Conservation (phyloP, 2,113 vertebrate species). For the Etheostoma cragini region DNA sequence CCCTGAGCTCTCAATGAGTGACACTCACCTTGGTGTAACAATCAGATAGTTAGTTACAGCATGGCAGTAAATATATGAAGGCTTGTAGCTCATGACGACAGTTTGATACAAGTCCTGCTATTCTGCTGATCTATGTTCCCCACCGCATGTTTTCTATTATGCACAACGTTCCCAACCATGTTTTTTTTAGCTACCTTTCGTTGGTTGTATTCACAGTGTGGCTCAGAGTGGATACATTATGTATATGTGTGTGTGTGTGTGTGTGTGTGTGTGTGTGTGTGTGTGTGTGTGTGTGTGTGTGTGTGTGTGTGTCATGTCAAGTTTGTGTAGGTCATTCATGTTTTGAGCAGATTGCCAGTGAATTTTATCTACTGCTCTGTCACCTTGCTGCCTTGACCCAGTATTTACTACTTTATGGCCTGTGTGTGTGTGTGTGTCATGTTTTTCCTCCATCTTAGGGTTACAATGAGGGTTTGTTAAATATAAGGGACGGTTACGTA, state of each 20-base stretch:
- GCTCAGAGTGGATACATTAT: neutral
- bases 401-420: constrained; percentile 38
- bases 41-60: constrained; percentile 26
- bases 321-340: constrained; percentile 11
- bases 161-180: neutral
- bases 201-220: neutral
- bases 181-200: neutral
- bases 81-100: neutral
- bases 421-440: neutral
- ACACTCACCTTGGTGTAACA: constrained; percentile 17
- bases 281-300: constrained; percentile 1
- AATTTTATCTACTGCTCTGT: constrained; percentile 34
- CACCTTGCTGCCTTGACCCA: constrained; percentile 32
- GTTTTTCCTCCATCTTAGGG: constrained; percentile 3
- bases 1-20: constrained; percentile 12
- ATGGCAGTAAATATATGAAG: constrained; percentile 21
- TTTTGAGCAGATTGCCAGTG: neutral
- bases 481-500: constrained; percentile 8
- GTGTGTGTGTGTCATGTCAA: neutral
- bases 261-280: constrained; percentile 12
- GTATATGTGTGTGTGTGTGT: no score
- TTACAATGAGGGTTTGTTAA: constrained; percentile 11
- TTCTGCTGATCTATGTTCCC: constrained; percentile 16
- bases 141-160: neutral
- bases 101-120: constrained; percentile 5